Percentiles rank a stretch among this genome's conserved stretches.
Conservation (phyloP, 1,140 invertebrate species). For the Pectinophora gossypiella region DNA sequence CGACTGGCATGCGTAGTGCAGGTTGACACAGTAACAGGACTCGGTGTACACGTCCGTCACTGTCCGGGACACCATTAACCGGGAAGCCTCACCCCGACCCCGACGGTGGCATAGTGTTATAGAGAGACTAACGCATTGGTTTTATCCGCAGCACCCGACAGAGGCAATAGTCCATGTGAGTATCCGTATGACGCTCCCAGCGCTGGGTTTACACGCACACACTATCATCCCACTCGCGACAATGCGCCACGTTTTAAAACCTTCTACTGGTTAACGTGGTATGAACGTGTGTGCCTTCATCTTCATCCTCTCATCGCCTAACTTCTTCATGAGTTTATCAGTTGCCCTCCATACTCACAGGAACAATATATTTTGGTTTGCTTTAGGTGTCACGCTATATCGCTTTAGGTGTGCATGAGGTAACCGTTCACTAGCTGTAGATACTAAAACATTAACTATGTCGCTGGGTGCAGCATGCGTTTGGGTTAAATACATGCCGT, state of each 20-base stretch:
- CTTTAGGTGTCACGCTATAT: not conserved
- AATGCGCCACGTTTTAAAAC: not conserved
- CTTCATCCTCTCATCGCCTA: slow-evolving; percentile 6
- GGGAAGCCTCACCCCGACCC: no score
- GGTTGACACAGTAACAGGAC: not conserved
- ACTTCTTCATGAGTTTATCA: not conserved
- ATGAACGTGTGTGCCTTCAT: not conserved
- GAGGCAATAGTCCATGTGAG: slow-evolving; percentile 91
- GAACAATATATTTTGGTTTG: not conserved
- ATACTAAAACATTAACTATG: no score
- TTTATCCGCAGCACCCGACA: slow-evolving; percentile 84
- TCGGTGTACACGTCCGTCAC: not conserved
- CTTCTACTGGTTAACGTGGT: not conserved
- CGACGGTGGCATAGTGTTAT: no score
- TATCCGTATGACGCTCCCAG: slow-evolving; percentile 60
- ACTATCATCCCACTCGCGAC: not conserved
- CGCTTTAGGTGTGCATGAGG: no score
- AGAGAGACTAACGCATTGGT: slow-evolving; percentile 20
- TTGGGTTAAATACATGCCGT: no score
- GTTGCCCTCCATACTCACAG: not conserved
- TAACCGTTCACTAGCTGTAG: no score
- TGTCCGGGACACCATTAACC: not conserved
- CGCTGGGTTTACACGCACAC: not conserved
- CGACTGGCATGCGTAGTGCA: not conserved
- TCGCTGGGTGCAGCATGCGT: no score